phyloP scores from a whole-genome alignment of 2,888 invertebrate genomes.

The Ophion ventricosus region DNA sequence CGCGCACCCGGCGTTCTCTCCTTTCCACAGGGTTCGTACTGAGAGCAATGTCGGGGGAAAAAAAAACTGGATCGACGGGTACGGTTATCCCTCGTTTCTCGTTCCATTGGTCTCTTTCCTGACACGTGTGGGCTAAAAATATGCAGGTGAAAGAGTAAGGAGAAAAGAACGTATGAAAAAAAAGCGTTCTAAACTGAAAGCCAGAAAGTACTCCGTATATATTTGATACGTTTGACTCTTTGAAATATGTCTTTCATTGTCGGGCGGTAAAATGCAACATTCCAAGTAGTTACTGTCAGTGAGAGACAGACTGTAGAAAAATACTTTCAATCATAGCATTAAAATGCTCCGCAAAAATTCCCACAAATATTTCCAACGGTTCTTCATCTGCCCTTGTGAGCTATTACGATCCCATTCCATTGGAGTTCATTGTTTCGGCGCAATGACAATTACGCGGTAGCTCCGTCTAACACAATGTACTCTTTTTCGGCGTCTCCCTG shows the following conservation, averaged over 20 bases:
- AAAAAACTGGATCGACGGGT: not conserved
- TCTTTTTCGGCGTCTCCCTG: not conserved
- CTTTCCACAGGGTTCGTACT: constrained; percentile 8
- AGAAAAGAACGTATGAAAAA: not conserved
- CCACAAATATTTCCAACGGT: not conserved
- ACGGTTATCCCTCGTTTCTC: not conserved
- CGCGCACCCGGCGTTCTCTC: constrained; percentile 18
- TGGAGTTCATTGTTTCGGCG: constrained; percentile 25
- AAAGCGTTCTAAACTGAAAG: not conserved
- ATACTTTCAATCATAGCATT: not conserved
- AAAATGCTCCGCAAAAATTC: not conserved
- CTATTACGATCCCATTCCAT: not conserved
- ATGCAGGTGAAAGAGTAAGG: not conserved
- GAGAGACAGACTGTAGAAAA: not conserved
- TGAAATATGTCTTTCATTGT: not conserved
- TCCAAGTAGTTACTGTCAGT: not conserved
- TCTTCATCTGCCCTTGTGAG: not conserved
- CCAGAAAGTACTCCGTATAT: not conserved
- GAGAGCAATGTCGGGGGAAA: constrained; percentile 15
- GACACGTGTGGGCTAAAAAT: constrained; percentile 1
- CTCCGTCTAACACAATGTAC: not conserved
- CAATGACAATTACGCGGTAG: constrained; percentile 21
- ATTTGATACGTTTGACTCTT: not conserved
- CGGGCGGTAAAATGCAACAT: not conserved
- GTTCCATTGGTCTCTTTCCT: not conserved